Base-by-base conservation (phyloP, 35 echinoderm and acorn worm species). In the Ophioderma brevispina region DNA sequence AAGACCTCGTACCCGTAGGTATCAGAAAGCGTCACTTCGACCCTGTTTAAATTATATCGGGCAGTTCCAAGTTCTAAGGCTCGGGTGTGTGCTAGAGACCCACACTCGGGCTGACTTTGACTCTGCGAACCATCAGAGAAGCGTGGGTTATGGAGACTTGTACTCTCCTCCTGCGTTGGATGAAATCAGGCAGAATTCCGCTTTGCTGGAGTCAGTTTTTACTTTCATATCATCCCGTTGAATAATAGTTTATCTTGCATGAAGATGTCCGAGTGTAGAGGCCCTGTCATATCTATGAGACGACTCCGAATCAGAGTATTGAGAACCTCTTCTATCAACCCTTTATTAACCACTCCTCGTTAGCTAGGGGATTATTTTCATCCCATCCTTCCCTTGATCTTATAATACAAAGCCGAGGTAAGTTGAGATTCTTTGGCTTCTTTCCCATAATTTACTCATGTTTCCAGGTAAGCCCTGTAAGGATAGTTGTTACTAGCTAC, bases 401-500 rank as follows among this genome's bases (percentile, higher is more conserved):
- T 94, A 36, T 80, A 80, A 37, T 33, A 94, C 33, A 89, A 40
- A 23, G 32, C 36, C 11, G 78, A 50, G 4, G 92, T 94, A 19
- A 94, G 82, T 37, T 94, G 87, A 32, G 83, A 77, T 79, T 84
- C 32, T 75, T 94, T 94, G 0, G 92, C 87, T 0, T 90, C 92
- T 21, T 33, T 19, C 5, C 82, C 81, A 34, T 94, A 90, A 78
- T 75, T 90, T 21, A 94, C 36, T 31, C 90, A 37, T 0, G 80
- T 94, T 64, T 94, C 92, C 17, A 94, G 84, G 79, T 89, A 64
- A 0, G 92, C 92, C 17, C 92, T 76, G 50, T 93, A 88, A 0
- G 92, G 56, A 35, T 93, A 93, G 0, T 87, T 93, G 31, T 77
- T 77, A 23, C 63, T 89, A 5, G 92, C 55, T 49, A 78, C 56